Conservation (phyloP, 2,888 invertebrate genomes). For the Agrochola circellaris region DNA sequence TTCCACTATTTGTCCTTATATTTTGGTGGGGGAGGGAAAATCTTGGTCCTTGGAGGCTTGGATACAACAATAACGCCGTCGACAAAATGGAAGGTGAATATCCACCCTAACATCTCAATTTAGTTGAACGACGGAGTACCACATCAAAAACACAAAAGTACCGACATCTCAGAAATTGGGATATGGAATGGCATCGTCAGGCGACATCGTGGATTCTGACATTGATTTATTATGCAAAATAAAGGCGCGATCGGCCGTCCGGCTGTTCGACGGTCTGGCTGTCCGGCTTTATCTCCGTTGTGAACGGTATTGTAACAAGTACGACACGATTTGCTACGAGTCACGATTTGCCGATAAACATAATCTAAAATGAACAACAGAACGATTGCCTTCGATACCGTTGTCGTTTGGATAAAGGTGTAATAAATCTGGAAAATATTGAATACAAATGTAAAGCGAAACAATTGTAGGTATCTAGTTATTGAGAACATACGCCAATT, state of each 20-base stretch:
- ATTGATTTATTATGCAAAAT: constrained; percentile 78
- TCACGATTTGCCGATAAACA: constrained; percentile 16
- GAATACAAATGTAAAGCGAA: background rate
- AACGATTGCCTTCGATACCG: background rate
- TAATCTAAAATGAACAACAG: background rate
- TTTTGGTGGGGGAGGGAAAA: background rate
- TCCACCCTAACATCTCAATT: constrained; percentile 44
- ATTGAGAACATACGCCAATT: background rate
- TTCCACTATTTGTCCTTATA: background rate
- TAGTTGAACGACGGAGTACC: constrained; percentile 43
- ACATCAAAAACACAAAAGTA: constrained; percentile 60
- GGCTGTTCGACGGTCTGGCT: constrained; percentile 1
- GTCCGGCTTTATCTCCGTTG: constrained; percentile 42
- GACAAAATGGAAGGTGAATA: background rate
- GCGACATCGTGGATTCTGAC: constrained; percentile 59
- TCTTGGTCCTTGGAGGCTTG: background rate
- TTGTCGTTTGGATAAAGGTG: background rate
- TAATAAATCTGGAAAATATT: constrained; percentile 1
- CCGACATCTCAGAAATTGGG: constrained; percentile 58
- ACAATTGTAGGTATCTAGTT: background rate
- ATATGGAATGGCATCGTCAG: constrained; percentile 55
- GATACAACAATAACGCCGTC: background rate
- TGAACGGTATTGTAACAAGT: constrained; percentile 36
- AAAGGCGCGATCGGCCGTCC: constrained; percentile 57
- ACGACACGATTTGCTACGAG: constrained; percentile 25